Evolutionary conservation across 2,797 vertebrate genomes (phyloP).

Genomic region (Orestias chungarensis): DNA sequence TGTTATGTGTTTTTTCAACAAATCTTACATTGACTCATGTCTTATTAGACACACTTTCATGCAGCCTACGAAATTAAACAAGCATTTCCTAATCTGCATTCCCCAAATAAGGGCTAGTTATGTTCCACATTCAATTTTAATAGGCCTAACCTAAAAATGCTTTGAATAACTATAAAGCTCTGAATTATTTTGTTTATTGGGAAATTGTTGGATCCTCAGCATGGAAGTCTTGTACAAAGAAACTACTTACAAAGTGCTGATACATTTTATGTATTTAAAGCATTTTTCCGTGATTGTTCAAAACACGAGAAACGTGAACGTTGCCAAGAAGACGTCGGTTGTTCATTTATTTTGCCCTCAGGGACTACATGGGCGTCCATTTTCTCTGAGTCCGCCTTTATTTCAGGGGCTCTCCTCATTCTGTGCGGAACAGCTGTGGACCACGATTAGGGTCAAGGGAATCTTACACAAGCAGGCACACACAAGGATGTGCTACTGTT

Average conservation of each 20-base stretch:
- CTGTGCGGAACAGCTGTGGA: constrained; percentile 74
- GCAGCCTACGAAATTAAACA: neutral
- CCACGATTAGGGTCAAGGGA: constrained; percentile 69
- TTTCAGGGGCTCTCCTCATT: constrained; percentile 54
- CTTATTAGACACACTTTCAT: neutral
- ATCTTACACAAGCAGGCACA: constrained; percentile 49
- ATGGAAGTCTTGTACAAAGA: constrained; percentile 44
- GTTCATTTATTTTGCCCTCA: constrained; percentile 67
- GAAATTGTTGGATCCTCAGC: constrained; percentile 21
- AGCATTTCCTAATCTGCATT: neutral
- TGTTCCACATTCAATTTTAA: constrained; percentile 15
- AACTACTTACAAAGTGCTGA: constrained; percentile 49
- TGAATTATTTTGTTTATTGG: constrained; percentile 41
- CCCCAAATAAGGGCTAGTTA: constrained; percentile 2
- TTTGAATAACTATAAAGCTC: constrained; percentile 33
- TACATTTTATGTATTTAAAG: constrained; percentile 56
- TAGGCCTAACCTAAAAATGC: constrained; percentile 31
- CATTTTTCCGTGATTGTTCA: constrained; percentile 50
- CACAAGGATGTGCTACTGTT: constrained; percentile 69
- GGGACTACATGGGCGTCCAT: constrained; percentile 58
- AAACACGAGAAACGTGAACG: constrained; percentile 37
- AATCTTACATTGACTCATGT: neutral
- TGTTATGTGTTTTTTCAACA: neutral
- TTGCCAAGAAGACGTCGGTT: constrained; percentile 59
- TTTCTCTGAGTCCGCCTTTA: constrained; percentile 53